Evolutionary conservation across 53 echinoderm and acorn worm genomes (phyloP).

Genomic region (Echinometra lucunter): DNA sequence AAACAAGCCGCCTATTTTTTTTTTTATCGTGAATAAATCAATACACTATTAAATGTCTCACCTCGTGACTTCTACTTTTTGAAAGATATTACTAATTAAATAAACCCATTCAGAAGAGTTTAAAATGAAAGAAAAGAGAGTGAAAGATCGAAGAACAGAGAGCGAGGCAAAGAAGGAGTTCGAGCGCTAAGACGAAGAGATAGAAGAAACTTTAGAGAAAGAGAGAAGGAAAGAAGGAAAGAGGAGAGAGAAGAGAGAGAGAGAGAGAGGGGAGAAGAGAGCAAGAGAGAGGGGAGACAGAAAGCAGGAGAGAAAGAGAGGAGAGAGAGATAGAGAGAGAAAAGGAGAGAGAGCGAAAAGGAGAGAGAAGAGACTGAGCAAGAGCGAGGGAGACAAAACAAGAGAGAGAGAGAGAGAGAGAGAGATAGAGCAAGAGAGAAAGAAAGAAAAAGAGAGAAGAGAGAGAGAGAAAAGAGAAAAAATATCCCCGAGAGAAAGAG

Average conservation of each 20-base stretch:
- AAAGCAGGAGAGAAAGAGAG: neutral
- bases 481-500: constrained; percentile 23
- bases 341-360: too few species aligned
- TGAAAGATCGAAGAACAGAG: neutral
- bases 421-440: too few species aligned
- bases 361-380: neutral
- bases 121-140: neutral
- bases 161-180: constrained; percentile 55
- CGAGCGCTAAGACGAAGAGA: neutral
- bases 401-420: neutral
- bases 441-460: neutral
- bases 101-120: too few species aligned
- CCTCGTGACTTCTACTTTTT: too few species aligned
- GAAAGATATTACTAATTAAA: too few species aligned
- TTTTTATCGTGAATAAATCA: too few species aligned
- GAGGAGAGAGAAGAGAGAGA: neutral
- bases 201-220: constrained; percentile 5
- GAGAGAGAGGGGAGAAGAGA: neutral
- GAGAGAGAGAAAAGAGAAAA: neutral
- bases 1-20: too few species aligned
- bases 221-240: neutral
- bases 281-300: too few species aligned
- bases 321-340: too few species aligned
- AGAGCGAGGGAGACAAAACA: neutral
- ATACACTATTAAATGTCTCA: too few species aligned